Conservation (phyloP, 2,888 invertebrate species). For the Campoplex nolae region DNA sequence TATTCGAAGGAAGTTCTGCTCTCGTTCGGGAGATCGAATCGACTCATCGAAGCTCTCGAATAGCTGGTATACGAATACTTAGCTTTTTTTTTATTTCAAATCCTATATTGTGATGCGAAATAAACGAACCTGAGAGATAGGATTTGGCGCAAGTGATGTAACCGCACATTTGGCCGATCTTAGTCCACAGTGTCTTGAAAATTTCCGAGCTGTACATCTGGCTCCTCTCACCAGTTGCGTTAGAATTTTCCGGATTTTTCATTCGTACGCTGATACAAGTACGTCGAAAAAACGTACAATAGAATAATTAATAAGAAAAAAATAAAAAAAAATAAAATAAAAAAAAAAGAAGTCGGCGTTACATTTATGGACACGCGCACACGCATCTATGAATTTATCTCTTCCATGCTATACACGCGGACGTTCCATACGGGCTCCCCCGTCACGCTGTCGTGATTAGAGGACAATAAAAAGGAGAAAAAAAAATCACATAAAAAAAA, state of each 20-base stretch:
- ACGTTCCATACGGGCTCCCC: slow-evolving; percentile 48
- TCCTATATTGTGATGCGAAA: no score
- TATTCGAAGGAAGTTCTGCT: background rate
- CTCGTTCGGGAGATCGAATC: background rate
- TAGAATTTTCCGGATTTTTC: slow-evolving; percentile 62
- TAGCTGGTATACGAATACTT: background rate
- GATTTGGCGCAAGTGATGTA: slow-evolving; percentile 81
- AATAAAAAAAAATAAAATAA: background rate
- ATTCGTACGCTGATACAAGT: slow-evolving; percentile 37
- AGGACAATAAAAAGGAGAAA: slow-evolving; percentile 38
- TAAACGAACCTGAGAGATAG: slow-evolving; percentile 81
- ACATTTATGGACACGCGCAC: slow-evolving; percentile 14
- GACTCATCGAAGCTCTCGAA: no score
- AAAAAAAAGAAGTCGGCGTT: background rate
- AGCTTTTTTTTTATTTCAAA: background rate
- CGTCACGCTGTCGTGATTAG: slow-evolving; percentile 58
- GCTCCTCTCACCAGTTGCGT: slow-evolving; percentile 49
- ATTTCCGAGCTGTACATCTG: slow-evolving; percentile 80
- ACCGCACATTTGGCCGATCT: slow-evolving; percentile 81
- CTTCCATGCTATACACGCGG: slow-evolving; percentile 22
- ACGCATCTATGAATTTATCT: background rate
- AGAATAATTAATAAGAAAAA: background rate
- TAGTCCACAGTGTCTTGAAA: slow-evolving; percentile 80
- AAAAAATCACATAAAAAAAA: slow-evolving; percentile 7
- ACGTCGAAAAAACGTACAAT: slow-evolving; percentile 9